Evolutionary conservation across 2,797 vertebrate species (phyloP).

Genomic region (Lacerta viridis): DNA sequence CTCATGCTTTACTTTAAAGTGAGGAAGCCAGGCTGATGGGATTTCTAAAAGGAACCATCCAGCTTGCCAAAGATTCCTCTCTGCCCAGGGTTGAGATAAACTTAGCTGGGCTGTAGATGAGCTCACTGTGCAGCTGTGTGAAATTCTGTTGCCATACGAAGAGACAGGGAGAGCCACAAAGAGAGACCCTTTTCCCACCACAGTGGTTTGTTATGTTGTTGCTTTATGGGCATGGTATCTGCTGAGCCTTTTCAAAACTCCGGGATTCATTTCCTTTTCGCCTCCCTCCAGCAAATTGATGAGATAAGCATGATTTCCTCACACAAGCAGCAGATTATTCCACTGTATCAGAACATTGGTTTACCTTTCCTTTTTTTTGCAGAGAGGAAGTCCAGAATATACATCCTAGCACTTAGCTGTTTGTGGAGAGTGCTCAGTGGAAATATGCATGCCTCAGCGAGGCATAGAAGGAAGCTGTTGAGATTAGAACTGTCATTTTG

Average conservation of each 20-base stretch:
- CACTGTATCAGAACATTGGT: conserved; percentile 2
- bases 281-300: conserved; percentile 40
- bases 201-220: conserved; percentile 63
- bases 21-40: background rate
- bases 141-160: conserved; percentile 58
- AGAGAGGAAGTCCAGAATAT: conserved; percentile 46
- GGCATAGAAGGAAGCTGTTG: conserved; percentile 31
- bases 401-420: background rate
- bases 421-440: conserved; percentile 20
- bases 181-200: conserved; percentile 46
- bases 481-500: conserved; percentile 51
- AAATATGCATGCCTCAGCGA: conserved; percentile 7
- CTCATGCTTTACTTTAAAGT: conserved; percentile 40
- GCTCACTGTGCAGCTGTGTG: conserved; percentile 73
- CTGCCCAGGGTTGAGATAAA: conserved; percentile 41
- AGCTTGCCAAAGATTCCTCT: conserved; percentile 47
- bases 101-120: conserved; percentile 48
- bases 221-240: conserved; percentile 55
- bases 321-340: conserved; percentile 49
- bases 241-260: conserved; percentile 50
- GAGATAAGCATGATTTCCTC: conserved; percentile 31
- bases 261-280: conserved; percentile 50
- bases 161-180: conserved; percentile 47
- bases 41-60: conserved; percentile 24
- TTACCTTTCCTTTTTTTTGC: background rate